These are phyloP conservation scores for Oceanodroma tethys DNA, from an alignment of 2,113 vertebrate species.

Conservation along the genomic window DNA sequence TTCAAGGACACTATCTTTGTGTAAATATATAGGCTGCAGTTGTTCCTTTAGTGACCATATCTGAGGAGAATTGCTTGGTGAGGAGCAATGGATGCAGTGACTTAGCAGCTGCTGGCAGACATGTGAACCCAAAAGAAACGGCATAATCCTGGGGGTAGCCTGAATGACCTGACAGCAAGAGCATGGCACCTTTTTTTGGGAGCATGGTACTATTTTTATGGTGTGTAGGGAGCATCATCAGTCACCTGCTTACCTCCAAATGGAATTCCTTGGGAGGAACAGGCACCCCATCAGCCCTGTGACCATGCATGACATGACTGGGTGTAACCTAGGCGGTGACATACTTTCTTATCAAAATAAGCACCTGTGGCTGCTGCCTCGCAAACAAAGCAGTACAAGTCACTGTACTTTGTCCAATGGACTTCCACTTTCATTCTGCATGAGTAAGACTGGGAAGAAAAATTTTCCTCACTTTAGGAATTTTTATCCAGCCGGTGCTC, in stretches of 20 bases:
- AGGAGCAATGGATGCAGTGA: not conserved
- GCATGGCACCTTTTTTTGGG: rapidly evolving
- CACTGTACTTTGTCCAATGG: not conserved
- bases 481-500: not conserved
- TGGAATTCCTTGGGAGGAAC: not conserved
- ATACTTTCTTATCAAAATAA: constrained; percentile 14
- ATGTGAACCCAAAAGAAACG: not conserved
- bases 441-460: not conserved
- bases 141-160: not conserved
- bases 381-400: not conserved
- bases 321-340: not conserved
- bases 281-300: not conserved
- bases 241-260: not conserved
- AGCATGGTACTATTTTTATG: not conserved
- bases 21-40: not conserved
- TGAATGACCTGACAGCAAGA: not conserved
- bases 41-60: not conserved
- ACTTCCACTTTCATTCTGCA: not conserved
- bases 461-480: not conserved
- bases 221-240: not conserved
- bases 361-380: not conserved
- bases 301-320: not conserved
- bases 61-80: not conserved
- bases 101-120: not conserved
- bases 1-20: not conserved